phyloP scores from a whole-genome alignment of 1,140 invertebrate genomes.

The Trichonephila inaurata region DNA sequence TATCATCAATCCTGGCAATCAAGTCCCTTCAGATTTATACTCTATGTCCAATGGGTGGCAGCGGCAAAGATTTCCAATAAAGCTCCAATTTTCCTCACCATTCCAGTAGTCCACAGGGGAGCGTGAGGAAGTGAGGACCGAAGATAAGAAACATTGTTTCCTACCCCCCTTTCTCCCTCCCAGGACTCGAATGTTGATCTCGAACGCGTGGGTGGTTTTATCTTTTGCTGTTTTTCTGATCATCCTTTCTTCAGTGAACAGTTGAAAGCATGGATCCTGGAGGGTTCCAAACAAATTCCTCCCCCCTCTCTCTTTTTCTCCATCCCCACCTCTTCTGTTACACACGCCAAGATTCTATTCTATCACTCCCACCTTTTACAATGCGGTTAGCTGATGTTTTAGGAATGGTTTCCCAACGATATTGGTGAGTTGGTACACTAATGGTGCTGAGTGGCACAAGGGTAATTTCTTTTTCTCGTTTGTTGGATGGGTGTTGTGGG shows the following conservation, averaged over 20 bases:
- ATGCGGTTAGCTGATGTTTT: background rate
- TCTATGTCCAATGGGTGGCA: background rate
- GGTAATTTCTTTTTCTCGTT: background rate
- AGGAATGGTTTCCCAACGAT: background rate
- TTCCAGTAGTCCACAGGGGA: background rate
- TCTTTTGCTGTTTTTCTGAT: background rate
- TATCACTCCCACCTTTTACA: background rate
- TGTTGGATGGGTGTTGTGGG: background rate
- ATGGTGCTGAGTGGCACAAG: background rate
- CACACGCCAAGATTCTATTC: background rate
- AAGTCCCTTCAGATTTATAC: conserved; percentile 10
- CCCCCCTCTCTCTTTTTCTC: background rate
- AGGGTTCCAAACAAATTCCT: background rate
- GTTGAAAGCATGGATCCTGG: conserved; percentile 16
- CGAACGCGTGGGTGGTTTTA: conserved; percentile 20
- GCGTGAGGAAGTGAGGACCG: background rate
- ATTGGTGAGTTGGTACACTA: background rate
- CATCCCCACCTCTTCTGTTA: background rate
- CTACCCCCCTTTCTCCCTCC: background rate
- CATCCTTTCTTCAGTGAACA: background rate
- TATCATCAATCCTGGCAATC: background rate
- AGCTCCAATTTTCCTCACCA: conserved; percentile 6
- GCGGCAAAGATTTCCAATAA: conserved; percentile 34
- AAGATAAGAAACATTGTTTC: background rate
- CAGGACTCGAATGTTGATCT: background rate